A percentile compares a stretch with the other conserved stretches of the same genome.
Conservation (phyloP, 2,797 vertebrate genomes). For the Falco biarmicus region DNA sequence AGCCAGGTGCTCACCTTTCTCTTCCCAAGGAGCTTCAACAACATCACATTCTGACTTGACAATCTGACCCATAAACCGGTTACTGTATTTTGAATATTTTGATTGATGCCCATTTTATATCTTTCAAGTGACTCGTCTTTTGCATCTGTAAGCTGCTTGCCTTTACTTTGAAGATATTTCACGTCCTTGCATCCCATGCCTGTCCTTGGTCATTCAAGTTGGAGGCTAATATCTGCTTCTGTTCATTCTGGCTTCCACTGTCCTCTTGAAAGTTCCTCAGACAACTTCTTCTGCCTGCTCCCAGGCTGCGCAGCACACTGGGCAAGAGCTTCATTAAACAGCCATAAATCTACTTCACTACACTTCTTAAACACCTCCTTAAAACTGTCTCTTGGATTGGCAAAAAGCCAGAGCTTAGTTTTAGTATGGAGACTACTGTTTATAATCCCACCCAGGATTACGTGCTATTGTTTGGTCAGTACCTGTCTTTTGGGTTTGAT, state of each 20-base stretch:
- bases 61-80: conserved; percentile 6
- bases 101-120: background rate
- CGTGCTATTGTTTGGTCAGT: background rate
- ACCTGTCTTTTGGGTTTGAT: background rate
- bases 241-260: background rate
- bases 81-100: background rate
- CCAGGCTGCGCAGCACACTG: background rate
- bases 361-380: background rate
- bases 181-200: background rate
- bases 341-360: background rate
- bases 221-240: background rate
- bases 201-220: conserved; percentile 5
- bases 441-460: background rate
- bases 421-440: background rate
- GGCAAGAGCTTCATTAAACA: conserved; percentile 36
- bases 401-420: background rate
- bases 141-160: background rate
- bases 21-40: background rate
- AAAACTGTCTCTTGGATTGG: background rate
- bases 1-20: background rate
- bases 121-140: conserved; percentile 18
- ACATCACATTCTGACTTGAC: background rate
- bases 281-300: background rate
- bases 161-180: conserved; percentile 5
- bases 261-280: background rate